These are phyloP conservation scores for Drosophila trapezifrons DNA, from an alignment of 1,140 invertebrate species.

Conservation along the genomic window DNA sequence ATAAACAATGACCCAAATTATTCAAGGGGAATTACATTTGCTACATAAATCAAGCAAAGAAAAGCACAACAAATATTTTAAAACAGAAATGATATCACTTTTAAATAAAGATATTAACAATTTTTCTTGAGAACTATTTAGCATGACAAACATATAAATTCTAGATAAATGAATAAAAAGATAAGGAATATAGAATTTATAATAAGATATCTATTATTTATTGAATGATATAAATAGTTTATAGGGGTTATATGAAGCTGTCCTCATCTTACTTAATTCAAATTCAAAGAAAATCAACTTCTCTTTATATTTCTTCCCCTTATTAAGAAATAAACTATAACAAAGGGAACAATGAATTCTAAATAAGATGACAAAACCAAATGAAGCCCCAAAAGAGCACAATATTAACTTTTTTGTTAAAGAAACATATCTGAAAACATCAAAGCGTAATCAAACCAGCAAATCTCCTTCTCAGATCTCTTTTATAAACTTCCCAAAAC, in stretches of 20 bases:
- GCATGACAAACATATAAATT: no score
- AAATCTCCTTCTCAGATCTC: constrained; percentile 9
- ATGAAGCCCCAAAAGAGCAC: not conserved
- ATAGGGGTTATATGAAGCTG: not conserved
- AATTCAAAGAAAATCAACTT: not conserved
- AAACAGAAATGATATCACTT: not conserved
- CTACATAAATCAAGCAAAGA: not conserved
- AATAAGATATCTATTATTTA: no score
- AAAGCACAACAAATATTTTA: not conserved
- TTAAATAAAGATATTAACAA: no score
- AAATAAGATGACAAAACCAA: not conserved
- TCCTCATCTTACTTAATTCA: not conserved
- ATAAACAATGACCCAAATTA: constrained; percentile 5
- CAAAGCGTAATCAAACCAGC: not conserved
- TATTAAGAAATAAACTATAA: not conserved
- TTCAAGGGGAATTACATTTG: not conserved
- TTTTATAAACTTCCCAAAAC: not conserved
- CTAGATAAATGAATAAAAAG: no score
- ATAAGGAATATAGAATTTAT: no score
- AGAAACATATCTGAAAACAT: not conserved
- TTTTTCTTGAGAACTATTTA: no score
- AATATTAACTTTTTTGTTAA: no score
- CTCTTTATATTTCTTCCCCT: no score
- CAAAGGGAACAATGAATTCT: not conserved
- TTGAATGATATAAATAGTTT: not conserved